phyloP scores from a whole-genome alignment of 1,140 invertebrate species.

The Drosophila melanica region DNA sequence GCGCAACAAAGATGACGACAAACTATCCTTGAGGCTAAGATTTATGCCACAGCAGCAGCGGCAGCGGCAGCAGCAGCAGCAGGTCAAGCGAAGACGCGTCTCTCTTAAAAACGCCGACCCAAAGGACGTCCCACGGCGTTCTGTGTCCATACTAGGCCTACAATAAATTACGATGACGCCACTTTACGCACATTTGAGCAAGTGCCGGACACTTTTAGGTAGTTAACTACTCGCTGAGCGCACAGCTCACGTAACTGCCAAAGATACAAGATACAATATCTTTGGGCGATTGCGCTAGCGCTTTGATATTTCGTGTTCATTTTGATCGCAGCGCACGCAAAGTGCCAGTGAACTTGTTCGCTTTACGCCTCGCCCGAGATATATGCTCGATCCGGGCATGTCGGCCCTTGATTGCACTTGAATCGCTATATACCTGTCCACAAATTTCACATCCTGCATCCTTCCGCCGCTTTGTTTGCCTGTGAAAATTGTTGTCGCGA shows the following conservation, averaged over 20 bases:
- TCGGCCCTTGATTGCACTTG: conserved; percentile 25
- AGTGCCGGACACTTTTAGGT: conserved; percentile 81
- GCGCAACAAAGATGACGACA: conserved; percentile 78
- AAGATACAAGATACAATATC: conserved; percentile 64
- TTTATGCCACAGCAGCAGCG: conserved; percentile 62
- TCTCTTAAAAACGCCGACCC: conserved; percentile 47
- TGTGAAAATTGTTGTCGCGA: conserved; percentile 81
- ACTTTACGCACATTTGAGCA: conserved; percentile 81
- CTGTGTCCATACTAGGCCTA: conserved; percentile 67
- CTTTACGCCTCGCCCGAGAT: conserved; percentile 69
- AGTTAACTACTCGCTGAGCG: conserved; percentile 27
- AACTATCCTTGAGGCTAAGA: conserved; percentile 81
- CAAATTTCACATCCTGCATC: conserved; percentile 73
- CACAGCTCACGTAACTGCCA: conserved; percentile 25
- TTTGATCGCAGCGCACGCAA: conserved; percentile 59
- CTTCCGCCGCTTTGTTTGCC: conserved; percentile 75
- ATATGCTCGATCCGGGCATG: conserved; percentile 20
- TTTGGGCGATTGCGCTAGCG: conserved; percentile 60
- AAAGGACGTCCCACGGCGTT: conserved; percentile 73
- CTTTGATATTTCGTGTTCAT: conserved; percentile 59
- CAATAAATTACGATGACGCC: conserved; percentile 82
- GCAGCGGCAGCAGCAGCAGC: conserved; percentile 11
- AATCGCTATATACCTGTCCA: conserved; percentile 30
- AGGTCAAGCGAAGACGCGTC: conserved; percentile 14
- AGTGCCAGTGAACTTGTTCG: conserved; percentile 73